Evolutionary conservation across 2,113 vertebrate genomes (phyloP).

Genomic region (Elaphurus davidianus): DNA sequence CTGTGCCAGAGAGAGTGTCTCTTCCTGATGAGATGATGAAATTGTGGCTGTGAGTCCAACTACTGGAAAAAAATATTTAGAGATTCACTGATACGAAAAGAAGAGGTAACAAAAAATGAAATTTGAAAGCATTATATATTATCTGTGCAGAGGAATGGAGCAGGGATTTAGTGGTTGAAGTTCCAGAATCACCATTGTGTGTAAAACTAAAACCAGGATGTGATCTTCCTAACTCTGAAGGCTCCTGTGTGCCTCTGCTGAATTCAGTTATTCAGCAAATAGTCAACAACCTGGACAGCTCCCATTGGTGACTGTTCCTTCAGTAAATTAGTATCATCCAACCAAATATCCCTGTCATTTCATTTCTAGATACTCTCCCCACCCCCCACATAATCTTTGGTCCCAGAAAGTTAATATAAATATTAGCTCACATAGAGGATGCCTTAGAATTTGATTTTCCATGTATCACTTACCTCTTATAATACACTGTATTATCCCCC

Average conservation of each 20-base stretch:
- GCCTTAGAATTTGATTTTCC: not conserved
- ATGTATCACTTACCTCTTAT: not conserved
- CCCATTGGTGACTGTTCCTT: not conserved
- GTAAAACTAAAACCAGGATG: not conserved
- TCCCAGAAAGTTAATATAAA: not conserved
- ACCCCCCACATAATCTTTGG: rapidly evolving
- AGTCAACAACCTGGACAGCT: not conserved
- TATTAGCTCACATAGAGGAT: not conserved
- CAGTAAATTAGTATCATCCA: not conserved
- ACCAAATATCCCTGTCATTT: not conserved
- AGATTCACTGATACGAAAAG: not conserved
- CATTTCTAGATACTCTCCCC: not conserved
- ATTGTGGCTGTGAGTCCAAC: not conserved
- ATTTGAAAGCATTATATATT: not conserved
- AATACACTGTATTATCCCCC: not conserved
- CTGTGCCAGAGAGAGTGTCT: not conserved
- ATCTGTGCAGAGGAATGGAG: not conserved
- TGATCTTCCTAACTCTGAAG: not conserved
- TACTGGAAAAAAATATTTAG: not conserved
- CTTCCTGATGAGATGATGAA: not conserved
- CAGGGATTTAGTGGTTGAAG: not conserved
- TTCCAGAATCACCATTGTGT: not conserved
- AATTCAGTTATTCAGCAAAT: not conserved
- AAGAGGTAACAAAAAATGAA: not conserved
- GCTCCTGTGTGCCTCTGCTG: not conserved